Conservation (phyloP, 2,113 vertebrate species). For the Acinonyx jubatus region DNA sequence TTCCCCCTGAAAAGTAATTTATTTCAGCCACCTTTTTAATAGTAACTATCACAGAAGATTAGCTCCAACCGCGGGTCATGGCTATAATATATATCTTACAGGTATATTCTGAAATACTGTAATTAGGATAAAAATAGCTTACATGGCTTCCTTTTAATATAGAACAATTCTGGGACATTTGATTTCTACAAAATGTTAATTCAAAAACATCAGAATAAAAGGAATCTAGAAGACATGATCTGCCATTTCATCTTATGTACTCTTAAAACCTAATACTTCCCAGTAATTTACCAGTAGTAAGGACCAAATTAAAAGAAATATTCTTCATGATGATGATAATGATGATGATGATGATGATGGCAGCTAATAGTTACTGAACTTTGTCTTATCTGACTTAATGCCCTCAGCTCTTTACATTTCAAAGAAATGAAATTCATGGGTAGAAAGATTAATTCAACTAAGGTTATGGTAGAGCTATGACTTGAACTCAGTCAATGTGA, state of each 20-base stretch:
- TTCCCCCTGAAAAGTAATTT: background rate
- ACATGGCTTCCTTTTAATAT: background rate
- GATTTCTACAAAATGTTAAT: background rate
- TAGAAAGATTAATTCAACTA: background rate
- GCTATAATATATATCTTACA: background rate
- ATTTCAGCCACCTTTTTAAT: background rate
- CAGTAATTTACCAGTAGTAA: background rate
- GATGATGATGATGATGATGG: background rate
- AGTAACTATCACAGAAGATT: background rate
- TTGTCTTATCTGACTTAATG: background rate
- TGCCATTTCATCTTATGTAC: background rate
- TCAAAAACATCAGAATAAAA: background rate
- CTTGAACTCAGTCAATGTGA: background rate
- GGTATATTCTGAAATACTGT: background rate
- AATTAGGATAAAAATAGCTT: background rate
- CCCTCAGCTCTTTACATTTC: background rate
- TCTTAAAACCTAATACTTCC: background rate
- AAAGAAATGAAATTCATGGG: background rate
- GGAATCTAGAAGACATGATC: background rate
- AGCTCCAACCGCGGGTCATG: background rate
- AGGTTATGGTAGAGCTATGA: background rate
- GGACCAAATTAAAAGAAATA: background rate
- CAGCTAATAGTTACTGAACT: background rate
- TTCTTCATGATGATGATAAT: background rate
- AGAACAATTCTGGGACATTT: background rate